Conservation (phyloP, 2,797 vertebrate genomes). For the Pseudochirops cupreus region DNA sequence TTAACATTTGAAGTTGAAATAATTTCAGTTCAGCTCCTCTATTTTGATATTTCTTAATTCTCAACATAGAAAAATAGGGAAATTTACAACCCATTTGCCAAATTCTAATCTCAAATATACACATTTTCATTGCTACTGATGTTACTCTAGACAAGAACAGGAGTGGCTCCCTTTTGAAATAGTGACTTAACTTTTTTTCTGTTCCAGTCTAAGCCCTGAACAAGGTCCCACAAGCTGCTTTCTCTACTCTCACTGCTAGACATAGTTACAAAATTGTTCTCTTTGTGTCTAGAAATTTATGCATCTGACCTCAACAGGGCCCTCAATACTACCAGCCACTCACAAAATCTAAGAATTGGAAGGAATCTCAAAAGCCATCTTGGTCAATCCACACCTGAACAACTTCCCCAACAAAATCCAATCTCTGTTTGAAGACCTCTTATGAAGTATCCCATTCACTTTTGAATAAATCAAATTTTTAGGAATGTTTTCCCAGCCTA, state of each 20-base stretch:
- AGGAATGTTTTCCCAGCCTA: background rate
- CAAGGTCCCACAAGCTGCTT: background rate
- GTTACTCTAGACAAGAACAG: background rate
- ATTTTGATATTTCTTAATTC: background rate
- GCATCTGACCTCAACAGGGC: background rate
- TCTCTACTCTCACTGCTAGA: background rate
- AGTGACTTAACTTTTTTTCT: background rate
- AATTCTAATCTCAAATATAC: background rate
- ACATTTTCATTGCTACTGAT: background rate
- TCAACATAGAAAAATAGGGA: background rate
- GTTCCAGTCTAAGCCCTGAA: background rate
- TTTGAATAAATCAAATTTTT: background rate
- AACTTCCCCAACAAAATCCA: background rate
- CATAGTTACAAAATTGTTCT: background rate
- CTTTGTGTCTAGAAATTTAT: background rate
- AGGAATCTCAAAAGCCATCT: background rate
- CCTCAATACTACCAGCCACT: background rate
- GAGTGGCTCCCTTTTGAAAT: background rate
- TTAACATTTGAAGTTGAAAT: background rate
- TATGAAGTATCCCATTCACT: background rate
- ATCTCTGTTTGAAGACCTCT: background rate
- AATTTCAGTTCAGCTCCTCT: background rate
- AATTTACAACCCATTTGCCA: slow-evolving; percentile 7
- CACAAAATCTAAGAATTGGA: background rate
- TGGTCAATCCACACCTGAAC: background rate